These are phyloP conservation scores for Nowickia ferox DNA, from an alignment of 2,888 invertebrate genomes.

Conservation along the genomic window DNA sequence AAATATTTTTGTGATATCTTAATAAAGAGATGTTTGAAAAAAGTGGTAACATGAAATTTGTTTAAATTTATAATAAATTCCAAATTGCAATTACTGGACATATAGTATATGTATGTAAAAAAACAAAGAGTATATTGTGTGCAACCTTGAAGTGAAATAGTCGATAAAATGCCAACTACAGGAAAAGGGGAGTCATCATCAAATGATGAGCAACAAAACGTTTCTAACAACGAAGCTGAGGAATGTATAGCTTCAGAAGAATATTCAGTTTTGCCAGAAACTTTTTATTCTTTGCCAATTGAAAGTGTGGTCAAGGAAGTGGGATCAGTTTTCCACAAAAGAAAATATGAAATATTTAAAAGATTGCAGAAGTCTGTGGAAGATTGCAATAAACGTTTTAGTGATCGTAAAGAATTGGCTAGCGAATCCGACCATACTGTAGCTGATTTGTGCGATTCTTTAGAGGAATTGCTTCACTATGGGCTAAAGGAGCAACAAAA, in stretches of 20 bases:
- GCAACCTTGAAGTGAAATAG: not conserved
- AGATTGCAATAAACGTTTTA: conserved; percentile 91
- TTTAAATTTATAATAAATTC: not conserved
- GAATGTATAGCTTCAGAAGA: conserved; percentile 62
- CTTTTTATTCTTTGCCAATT: conserved; percentile 58
- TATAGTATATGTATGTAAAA: not conserved
- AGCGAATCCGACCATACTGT: conserved; percentile 90
- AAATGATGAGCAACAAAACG: not conserved
- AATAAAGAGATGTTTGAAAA: too few species aligned
- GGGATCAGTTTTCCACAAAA: conserved; percentile 75
- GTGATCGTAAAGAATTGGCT: conserved; percentile 94
- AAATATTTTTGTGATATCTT: too few species aligned
- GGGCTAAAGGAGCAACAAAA: conserved; percentile 87
- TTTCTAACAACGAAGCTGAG: not conserved
- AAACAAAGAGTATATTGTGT: not conserved
- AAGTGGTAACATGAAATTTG: too few species aligned
- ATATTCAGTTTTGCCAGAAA: conserved; percentile 61
- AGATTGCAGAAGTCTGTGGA: conserved; percentile 78
- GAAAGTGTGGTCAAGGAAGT: conserved; percentile 19
- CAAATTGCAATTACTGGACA: not conserved
- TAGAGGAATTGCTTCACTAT: conserved; percentile 91
- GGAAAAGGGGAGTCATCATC: not conserved
- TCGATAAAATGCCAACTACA: conserved; percentile 25
- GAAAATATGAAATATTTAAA: conserved; percentile 79
- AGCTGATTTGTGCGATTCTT: conserved; percentile 87